Percentiles rank a stretch among this genome's conserved stretches.
Evolutionary conservation across 2,797 vertebrate genomes (phyloP).

Genomic region (Karalla daura): DNA sequence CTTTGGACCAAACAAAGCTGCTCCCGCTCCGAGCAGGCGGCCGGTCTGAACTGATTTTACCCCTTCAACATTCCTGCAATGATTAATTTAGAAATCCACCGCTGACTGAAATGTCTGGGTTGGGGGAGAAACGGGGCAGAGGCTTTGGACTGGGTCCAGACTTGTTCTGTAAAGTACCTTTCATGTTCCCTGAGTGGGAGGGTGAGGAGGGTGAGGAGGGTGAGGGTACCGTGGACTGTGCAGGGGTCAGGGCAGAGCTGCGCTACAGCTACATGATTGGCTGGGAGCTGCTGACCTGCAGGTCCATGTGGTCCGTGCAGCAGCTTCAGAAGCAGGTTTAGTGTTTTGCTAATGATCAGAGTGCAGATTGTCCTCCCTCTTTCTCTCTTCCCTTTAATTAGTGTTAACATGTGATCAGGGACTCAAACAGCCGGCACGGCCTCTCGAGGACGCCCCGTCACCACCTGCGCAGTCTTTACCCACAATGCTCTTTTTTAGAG

Average conservation of each 20-base stretch:
- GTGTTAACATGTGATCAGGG: slow-evolving; percentile 29
- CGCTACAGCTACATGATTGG: not conserved
- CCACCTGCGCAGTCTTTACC: slow-evolving; percentile 27
- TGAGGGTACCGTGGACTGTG: not conserved
- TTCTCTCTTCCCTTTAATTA: slow-evolving; percentile 21
- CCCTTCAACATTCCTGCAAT: not conserved
- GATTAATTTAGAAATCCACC: not conserved
- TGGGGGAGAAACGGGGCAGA: too few relatives aligned
- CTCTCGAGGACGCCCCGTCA: slow-evolving; percentile 8
- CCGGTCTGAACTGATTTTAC: too few relatives aligned
- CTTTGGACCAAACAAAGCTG: too few relatives aligned
- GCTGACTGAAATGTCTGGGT: not conserved
- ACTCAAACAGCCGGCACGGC: slow-evolving; percentile 16
- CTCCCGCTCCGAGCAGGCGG: too few relatives aligned
- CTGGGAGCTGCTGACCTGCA: not conserved
- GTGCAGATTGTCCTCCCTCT: not conserved
- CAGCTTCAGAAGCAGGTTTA: not conserved
- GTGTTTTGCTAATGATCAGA: slow-evolving; percentile 3
- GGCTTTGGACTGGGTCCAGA: not conserved
- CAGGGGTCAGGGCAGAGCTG: not conserved
- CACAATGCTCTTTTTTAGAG: slow-evolving; percentile 14
- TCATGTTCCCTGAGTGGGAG: not conserved
- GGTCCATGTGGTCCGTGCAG: not conserved
- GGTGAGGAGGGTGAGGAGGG: too few relatives aligned
- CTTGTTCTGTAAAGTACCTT: not conserved